Evolutionary conservation across 2,113 vertebrate genomes (phyloP).

Genomic region (Eclectus roratus): DNA sequence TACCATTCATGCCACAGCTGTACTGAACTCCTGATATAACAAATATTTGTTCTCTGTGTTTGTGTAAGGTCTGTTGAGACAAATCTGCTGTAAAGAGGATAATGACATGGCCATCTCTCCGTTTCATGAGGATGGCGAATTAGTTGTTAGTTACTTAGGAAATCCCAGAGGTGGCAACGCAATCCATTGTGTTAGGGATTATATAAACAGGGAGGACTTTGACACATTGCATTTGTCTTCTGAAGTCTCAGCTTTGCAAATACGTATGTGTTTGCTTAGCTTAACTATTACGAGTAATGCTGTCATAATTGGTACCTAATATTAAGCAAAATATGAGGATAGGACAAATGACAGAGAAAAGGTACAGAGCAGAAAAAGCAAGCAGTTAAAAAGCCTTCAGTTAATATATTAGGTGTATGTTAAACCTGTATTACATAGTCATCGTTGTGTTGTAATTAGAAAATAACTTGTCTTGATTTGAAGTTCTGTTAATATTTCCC

Average conservation of each 20-base stretch:
- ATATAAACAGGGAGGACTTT: not conserved
- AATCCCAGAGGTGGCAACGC: accelerated
- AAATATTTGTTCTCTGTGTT: not conserved
- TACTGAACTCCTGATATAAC: not conserved
- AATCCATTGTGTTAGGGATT: not conserved
- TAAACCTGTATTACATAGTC: not conserved
- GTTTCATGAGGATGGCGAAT: not conserved
- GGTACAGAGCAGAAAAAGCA: not conserved
- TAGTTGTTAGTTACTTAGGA: not conserved
- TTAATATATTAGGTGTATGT: not conserved
- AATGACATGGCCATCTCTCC: not conserved
- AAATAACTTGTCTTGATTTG: not conserved
- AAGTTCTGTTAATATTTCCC: not conserved
- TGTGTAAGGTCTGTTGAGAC: not conserved
- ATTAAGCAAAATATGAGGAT: not conserved
- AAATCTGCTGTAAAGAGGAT: not conserved
- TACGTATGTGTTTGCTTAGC: not conserved
- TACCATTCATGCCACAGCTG: not conserved
- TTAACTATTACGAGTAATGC: not conserved
- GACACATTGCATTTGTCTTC: not conserved
- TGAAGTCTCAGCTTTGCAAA: not conserved
- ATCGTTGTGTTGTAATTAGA: not conserved
- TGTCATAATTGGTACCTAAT: not conserved
- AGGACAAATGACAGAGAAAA: not conserved
- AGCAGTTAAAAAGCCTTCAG: not conserved